phyloP scores from a whole-genome alignment of 30 jellyfish, hydroid and myxozoan genomes.

The Aurelia sp. region DNA sequence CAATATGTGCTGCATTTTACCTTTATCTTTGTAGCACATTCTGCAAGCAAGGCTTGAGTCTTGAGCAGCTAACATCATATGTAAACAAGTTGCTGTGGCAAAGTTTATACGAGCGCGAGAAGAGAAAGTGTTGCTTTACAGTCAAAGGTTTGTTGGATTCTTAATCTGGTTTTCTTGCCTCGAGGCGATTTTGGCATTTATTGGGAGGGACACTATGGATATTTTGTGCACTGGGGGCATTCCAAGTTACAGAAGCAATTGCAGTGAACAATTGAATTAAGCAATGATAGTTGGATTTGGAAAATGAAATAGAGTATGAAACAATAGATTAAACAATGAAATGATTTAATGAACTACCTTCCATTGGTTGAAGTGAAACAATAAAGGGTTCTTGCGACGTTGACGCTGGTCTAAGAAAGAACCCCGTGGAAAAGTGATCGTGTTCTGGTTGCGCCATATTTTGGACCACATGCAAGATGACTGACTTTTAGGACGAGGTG shows the following conservation, averaged over 20 bases:
- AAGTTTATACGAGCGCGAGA: no score
- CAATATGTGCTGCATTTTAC: no score
- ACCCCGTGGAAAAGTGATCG: slow-evolving; percentile 16
- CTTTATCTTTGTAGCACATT: no score
- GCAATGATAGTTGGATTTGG: neutral
- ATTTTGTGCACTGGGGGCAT: no score
- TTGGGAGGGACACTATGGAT: no score
- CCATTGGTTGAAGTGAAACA: neutral
- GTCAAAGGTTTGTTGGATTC: no score
- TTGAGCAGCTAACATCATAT: no score
- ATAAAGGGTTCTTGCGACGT: slow-evolving; percentile 11
- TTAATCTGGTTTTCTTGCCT: no score
- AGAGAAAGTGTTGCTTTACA: no score
- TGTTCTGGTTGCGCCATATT: slow-evolving; percentile 13
- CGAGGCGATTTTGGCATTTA: no score
- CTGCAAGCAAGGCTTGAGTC: no score
- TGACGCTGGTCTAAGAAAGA: neutral
- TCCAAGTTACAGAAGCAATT: neutral
- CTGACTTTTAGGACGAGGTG: slow-evolving; percentile 6
- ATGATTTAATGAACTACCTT: slow-evolving; percentile 4
- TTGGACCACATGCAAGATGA: slow-evolving; percentile 19
- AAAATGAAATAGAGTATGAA: neutral
- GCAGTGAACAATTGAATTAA: neutral
- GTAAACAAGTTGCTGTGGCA: no score
- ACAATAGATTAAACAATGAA: neutral